phyloP scores from a whole-genome alignment of 2,797 vertebrate genomes.

The Pipistrellus nathusii region DNA sequence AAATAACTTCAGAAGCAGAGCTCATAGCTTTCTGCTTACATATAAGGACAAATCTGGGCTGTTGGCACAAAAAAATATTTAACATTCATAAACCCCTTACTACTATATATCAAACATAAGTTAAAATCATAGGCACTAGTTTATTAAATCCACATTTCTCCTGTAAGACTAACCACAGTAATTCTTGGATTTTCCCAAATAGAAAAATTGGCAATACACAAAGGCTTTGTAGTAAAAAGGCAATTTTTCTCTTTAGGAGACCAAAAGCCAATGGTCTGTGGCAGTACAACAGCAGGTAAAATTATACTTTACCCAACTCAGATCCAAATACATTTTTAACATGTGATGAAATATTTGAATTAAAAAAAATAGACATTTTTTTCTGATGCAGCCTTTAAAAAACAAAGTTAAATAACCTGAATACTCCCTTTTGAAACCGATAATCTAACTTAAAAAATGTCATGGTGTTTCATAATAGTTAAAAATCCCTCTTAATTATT shows the following conservation, averaged over 20 bases:
- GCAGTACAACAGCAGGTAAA: constrained; percentile 84
- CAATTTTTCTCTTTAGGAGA: constrained; percentile 86
- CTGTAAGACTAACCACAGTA: constrained; percentile 87
- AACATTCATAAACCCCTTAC: constrained; percentile 92
- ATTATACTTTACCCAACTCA: constrained; percentile 83
- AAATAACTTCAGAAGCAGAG: constrained; percentile 93
- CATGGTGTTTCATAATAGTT: constrained; percentile 79
- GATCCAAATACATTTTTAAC: constrained; percentile 79
- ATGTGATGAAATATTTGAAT: constrained; percentile 81
- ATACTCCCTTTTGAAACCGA: constrained; percentile 79
- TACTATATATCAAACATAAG: constrained; percentile 91
- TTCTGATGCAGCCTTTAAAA: constrained; percentile 84
- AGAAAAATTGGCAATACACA: constrained; percentile 86
- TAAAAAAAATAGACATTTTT: constrained; percentile 82
- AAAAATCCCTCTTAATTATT: constrained; percentile 76
- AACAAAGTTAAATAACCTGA: constrained; percentile 84
- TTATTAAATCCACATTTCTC: constrained; percentile 90
- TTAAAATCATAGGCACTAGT: constrained; percentile 99
- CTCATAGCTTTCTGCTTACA: constrained; percentile 90
- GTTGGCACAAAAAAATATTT: constrained; percentile 94
- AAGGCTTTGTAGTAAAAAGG: constrained; percentile 86
- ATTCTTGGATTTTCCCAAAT: constrained; percentile 87
- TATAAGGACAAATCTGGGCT: constrained; percentile 91
- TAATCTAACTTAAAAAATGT: constrained; percentile 76
- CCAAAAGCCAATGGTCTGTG: constrained; percentile 80